Conservation (phyloP, 1,140 invertebrate species). For the Euborellia annulipes region DNA sequence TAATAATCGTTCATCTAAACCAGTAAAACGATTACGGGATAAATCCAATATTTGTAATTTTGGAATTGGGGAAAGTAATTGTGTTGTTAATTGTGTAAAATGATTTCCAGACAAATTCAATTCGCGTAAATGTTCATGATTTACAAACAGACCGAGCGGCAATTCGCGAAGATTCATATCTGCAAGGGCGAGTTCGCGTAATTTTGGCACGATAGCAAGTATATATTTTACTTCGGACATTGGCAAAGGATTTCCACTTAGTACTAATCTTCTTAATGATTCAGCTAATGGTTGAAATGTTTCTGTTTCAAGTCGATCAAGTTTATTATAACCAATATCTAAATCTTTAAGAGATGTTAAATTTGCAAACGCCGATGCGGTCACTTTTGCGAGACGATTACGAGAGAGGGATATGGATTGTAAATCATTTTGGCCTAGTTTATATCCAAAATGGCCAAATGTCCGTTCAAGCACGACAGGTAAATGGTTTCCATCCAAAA, state of each 20-base stretch:
- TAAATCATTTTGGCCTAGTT: constrained; percentile 17
- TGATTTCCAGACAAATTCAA: constrained; percentile 39
- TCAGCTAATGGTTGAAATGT: constrained; percentile 41
- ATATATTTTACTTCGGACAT: constrained; percentile 28
- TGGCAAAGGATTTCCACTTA: constrained; percentile 45
- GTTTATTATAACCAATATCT: constrained; percentile 57
- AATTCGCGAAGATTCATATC: constrained; percentile 32
- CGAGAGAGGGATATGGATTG: constrained; percentile 39
- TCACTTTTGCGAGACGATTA: constrained; percentile 55
- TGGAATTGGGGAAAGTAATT: constrained; percentile 34
- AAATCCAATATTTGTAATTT: constrained; percentile 41
- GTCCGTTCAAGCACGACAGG: constrained; percentile 55
- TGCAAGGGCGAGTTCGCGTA: constrained; percentile 38
- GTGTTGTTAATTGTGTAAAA: constrained; percentile 34
- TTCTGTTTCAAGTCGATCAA: constrained; percentile 42
- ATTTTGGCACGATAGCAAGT: constrained; percentile 35
- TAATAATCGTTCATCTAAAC: constrained; percentile 37
- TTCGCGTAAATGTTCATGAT: constrained; percentile 32
- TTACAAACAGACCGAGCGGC: constrained; percentile 33
- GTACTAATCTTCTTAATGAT: constrained; percentile 39
- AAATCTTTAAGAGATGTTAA: constrained; percentile 43
- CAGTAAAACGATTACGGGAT: constrained; percentile 41
- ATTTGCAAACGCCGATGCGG: constrained; percentile 49
- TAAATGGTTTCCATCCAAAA: constrained; percentile 58
- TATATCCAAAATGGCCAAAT: constrained; percentile 36